Conservation (phyloP, 1,140 invertebrate genomes). For the Probaryconus sp. region DNA sequence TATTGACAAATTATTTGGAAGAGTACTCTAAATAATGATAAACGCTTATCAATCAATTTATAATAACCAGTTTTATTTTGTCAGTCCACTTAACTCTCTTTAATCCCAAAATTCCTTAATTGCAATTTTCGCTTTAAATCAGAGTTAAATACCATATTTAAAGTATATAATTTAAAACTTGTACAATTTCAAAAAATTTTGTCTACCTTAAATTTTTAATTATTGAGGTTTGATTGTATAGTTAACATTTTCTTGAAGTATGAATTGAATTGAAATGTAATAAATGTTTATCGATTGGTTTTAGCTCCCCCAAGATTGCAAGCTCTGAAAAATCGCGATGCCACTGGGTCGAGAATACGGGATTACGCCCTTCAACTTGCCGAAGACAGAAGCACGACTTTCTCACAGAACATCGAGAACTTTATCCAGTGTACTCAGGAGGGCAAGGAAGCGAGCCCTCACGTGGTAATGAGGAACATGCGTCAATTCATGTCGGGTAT, state of each 20-base stretch:
- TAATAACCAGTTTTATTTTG: no score
- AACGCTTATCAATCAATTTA: no score
- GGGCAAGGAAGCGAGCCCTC: conserved; percentile 91
- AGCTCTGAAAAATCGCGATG: conserved; percentile 82
- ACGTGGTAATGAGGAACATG: conserved; percentile 94
- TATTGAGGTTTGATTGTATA: no score
- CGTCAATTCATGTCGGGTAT: conserved; percentile 98
- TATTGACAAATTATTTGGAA: no score
- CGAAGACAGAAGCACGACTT: conserved; percentile 90
- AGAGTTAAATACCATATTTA: no score
- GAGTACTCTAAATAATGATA: no score
- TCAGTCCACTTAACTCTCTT: no score
- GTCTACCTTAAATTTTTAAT: no score
- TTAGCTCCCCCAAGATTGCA: conserved; percentile 86
- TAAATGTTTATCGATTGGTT: conserved; percentile 62
- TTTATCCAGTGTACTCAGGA: conserved; percentile 96
- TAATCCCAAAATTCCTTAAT: background rate
- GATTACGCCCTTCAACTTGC: conserved; percentile 89
- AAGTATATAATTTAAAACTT: no score
- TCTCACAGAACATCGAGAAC: conserved; percentile 94
- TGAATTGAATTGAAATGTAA: no score
- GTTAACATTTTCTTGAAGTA: no score
- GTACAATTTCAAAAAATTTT: no score
- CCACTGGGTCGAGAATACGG: conserved; percentile 82
- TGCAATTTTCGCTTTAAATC: background rate